Base-by-base conservation (phyloP, 1,140 invertebrate genomes). In the Solenopsis fugax region DNA sequence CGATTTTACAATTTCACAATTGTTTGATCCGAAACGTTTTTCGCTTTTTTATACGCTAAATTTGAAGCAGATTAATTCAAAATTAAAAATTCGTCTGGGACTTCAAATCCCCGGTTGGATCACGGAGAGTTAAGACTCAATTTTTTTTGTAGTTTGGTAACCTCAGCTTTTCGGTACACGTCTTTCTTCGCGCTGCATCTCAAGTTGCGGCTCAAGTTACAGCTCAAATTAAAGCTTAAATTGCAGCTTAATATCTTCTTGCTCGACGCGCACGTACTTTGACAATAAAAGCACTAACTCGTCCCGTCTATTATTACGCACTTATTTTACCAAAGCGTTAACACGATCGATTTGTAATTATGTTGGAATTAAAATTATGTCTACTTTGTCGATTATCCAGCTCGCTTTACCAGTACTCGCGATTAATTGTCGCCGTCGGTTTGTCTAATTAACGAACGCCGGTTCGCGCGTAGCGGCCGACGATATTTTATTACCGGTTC, bases 361-460 rank as follows among this genome's bases (percentile, higher is more conserved):
- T 21, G 41, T 18, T 72, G n/a, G n/a, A 73, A 75, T 73, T 60
- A 73, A 75, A 75, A 50, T 84, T 60, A 84, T 60, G 72, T 60
- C 54, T 60, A 84, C 41, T 50, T 73, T 62, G 80, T 84, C 67
- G 78, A 71, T 81, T 81, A 71, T 71, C 45, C 65, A 45, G 41
- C 54, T 60, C 34, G 69, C 24, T 48, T 75, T 73, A 73, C 41
- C 41, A 56, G 54, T 29, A 29, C 29, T 41, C 48, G 24, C 69
- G 52, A 84, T 84, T 84, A 84, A 84, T 84, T 84, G 67, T 75
- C 56, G 56, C 48, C 48, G 62, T 67, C 77, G 41, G 48, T 75
- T 84, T 84, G 80, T 84, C 80, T 84, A 75, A 84, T 84, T 84
- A 84, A 84, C 80, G 54, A 73, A 75, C n/a, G 16, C 45, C 56